phyloP scores from a whole-genome alignment of 1,140 invertebrate genomes.

The Adelges cooleyi region DNA sequence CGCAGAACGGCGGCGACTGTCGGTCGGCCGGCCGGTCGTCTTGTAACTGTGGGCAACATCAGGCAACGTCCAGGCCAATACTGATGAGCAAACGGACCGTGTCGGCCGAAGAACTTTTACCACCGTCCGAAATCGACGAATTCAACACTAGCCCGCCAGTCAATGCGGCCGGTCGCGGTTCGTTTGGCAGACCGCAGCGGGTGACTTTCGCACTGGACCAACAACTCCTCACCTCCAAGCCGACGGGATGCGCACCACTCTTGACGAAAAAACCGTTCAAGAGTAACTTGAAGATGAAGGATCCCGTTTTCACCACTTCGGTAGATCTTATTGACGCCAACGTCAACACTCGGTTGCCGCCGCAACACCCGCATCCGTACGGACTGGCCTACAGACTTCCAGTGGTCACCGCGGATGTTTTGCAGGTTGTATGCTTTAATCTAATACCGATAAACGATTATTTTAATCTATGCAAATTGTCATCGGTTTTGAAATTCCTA shows the following conservation, averaged over 20 bases:
- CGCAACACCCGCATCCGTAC: conserved; percentile 15
- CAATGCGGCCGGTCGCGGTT: conserved; percentile 28
- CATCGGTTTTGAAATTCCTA: too few relatives aligned
- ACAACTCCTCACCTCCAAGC: not conserved
- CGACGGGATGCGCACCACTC: not conserved
- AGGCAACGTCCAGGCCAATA: conserved; percentile 27
- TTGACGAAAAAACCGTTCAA: conserved; percentile 11
- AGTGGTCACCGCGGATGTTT: not conserved
- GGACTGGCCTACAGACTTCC: conserved; percentile 12
- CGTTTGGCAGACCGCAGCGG: conserved; percentile 35
- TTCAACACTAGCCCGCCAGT: not conserved
- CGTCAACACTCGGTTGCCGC: conserved; percentile 8
- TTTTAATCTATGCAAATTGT: too few relatives aligned
- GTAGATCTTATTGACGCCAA: not conserved
- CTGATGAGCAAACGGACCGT: conserved; percentile 33
- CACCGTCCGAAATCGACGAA: conserved; percentile 1
- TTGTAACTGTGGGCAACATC: conserved; percentile 34
- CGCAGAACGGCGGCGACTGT: conserved; percentile 30
- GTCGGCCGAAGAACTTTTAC: conserved; percentile 34
- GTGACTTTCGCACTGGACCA: conserved; percentile 35
- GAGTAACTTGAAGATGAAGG: conserved; percentile 17
- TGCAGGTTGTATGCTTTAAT: conserved; percentile 12
- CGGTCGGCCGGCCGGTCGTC: conserved; percentile 31
- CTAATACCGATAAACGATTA: too few relatives aligned
- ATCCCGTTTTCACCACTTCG: not conserved